Base-by-base conservation (phyloP, 2,888 invertebrate species). In the Hecatera dysodea region DNA sequence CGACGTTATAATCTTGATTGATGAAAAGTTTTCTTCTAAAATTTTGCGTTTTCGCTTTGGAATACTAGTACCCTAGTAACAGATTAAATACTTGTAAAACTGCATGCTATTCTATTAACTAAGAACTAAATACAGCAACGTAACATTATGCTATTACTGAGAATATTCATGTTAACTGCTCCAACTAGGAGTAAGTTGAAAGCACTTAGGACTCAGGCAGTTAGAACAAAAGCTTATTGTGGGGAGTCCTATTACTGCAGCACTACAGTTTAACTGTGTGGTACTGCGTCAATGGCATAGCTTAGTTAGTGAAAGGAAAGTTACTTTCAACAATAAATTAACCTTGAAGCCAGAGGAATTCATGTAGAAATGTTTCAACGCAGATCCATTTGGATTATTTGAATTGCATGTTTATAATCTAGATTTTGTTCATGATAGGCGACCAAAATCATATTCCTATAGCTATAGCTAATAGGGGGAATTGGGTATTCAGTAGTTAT, bases 171-270 rank as follows among this genome's bases (percentile, higher is more conserved):
- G 63, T 60, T 59, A 81, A 77, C 62, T 50, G 52, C 48, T 59
- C 29, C 36, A 44, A 48, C 76, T 48, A 15, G 15, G 42, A 72
- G 48, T 50, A 17, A 80, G 69, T 68, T 57, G 44, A 12, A 67
- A 76, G 81, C 59, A 67, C 62, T 77, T 81, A 63, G 69, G 42
- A 76, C 77, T 81, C 39, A 76, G 55, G 42, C 29, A 52, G 56
- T 70, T 77, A 55, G 27, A 33, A 77, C 77, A 67, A 76, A 50
- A 68, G 77, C 76, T 39, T 76, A 76, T 60, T 63, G 77, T 76
- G 36, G 33, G 29, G 27, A 53, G 68, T 67, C 9, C 42, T 66
- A 44, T 46, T 62, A 61, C 50, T 27, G 61, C 6, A 29, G 42
- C 42, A 17, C 17, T 71, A 36, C 29, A 29, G 44, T 42, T 44